phyloP scores from a whole-genome alignment of 2,797 vertebrate genomes.

The Sitta carolinensis region DNA sequence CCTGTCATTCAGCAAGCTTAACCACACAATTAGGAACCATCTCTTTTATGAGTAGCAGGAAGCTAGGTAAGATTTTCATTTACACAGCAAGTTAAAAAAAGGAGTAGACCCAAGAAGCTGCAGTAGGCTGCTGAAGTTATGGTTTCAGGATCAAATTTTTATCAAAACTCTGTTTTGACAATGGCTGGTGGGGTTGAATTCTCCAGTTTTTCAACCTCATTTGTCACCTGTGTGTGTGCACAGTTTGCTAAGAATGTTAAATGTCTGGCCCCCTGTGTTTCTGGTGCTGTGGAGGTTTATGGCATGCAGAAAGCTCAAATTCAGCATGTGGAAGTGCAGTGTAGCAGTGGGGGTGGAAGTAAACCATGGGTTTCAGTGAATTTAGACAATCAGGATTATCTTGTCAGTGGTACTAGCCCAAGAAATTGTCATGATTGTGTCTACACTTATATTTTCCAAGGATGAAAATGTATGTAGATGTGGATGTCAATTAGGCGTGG shows the following conservation, averaged over 20 bases:
- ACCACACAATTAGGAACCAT: not conserved
- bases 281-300: not conserved
- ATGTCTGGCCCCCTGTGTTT: rapidly evolving
- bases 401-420: not conserved
- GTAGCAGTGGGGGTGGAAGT: rapidly evolving
- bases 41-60: not conserved
- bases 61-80: not conserved
- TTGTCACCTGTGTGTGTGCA: not conserved
- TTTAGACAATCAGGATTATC: not conserved
- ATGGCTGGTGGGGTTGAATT: not conserved
- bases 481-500: not conserved
- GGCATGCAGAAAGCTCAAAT: not conserved
- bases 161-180: not conserved
- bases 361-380: not conserved
- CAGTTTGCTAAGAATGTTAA: not conserved
- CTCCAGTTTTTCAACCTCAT: not conserved
- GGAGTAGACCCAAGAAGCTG: not conserved
- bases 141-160: not conserved
- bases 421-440: not conserved
- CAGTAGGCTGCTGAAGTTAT: not conserved
- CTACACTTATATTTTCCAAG: not conserved
- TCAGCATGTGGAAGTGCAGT: rapidly evolving
- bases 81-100: not conserved
- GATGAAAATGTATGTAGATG: not conserved
- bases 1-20: slow-evolving; percentile 51